Percentiles rank a stretch among this genome's conserved stretches.
These are phyloP conservation scores for Pseudomyrmex flavicornis DNA, from an alignment of 1,140 invertebrate species.

Conservation along the genomic window DNA sequence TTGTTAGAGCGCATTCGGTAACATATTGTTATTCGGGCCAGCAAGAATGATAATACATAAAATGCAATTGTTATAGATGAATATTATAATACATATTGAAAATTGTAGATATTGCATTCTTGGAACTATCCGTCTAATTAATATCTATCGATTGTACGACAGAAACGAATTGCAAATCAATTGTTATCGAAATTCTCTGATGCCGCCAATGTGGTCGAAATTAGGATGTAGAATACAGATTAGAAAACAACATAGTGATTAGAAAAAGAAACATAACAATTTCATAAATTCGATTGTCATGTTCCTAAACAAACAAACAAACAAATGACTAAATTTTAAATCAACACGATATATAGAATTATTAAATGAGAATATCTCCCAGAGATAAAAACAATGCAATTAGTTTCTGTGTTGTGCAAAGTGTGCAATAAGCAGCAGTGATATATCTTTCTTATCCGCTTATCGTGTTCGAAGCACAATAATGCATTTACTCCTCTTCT, in stretches of 20 bases:
- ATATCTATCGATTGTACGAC: conserved; percentile 15
- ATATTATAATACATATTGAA: not conserved
- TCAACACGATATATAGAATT: not conserved
- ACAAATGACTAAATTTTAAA: not conserved
- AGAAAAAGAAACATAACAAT: too few relatives aligned
- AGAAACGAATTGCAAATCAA: conserved; percentile 32
- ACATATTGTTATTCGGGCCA: conserved; percentile 8
- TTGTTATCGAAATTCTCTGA: not conserved
- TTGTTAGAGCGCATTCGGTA: not conserved
- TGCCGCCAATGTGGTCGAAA: too few relatives aligned
- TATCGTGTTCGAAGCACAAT: conserved; percentile 23
- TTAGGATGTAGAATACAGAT: too few relatives aligned
- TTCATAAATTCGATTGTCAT: not conserved
- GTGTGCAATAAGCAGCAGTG: conserved; percentile 69
- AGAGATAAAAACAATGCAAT: conserved; percentile 7
- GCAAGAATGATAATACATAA: not conserved
- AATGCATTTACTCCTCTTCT: conserved; percentile 17
- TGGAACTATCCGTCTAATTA: conserved; percentile 44
- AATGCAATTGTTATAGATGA: not conserved
- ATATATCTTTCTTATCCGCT: conserved; percentile 19
- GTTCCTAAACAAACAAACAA: not conserved
- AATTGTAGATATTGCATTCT: conserved; percentile 34
- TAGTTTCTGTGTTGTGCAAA: conserved; percentile 58
- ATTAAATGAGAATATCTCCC: conserved; percentile 13
- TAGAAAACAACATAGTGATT: too few relatives aligned